phyloP scores from a whole-genome alignment of 2,113 vertebrate species.

The Anoura caudifer region DNA sequence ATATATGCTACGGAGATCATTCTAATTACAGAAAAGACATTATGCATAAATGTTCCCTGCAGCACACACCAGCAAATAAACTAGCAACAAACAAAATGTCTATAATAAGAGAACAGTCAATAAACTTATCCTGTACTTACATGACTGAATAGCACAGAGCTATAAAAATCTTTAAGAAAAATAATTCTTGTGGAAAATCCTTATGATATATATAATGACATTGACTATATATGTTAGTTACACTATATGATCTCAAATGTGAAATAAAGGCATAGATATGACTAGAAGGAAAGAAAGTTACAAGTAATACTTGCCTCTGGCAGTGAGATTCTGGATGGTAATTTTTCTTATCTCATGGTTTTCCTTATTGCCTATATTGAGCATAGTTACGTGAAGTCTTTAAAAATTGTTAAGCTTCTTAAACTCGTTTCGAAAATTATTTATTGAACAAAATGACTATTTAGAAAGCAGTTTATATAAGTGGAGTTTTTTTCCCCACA shows the following conservation, averaged over 20 bases:
- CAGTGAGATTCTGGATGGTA: background rate
- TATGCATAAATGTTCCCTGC: background rate
- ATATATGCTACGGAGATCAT: slow-evolving; percentile 7
- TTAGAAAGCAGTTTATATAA: background rate
- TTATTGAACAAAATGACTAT: background rate
- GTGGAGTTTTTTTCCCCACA: background rate
- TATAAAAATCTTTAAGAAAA: background rate
- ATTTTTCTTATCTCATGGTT: background rate
- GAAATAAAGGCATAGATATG: background rate
- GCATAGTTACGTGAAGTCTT: background rate
- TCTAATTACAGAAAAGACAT: slow-evolving; percentile 17
- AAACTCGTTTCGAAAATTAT: background rate
- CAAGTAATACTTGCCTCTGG: background rate
- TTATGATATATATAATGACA: background rate
- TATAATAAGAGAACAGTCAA: background rate
- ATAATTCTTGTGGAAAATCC: background rate
- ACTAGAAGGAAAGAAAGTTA: background rate
- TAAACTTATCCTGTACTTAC: background rate
- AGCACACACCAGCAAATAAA: background rate
- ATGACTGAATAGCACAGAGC: background rate
- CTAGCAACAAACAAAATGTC: slow-evolving; percentile 26
- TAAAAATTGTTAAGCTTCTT: background rate
- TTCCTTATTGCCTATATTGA: background rate
- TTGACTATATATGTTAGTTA: background rate
- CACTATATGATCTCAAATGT: background rate